Conservation (phyloP, 2,888 invertebrate genomes). For the Leptodirus hochenwartii region DNA sequence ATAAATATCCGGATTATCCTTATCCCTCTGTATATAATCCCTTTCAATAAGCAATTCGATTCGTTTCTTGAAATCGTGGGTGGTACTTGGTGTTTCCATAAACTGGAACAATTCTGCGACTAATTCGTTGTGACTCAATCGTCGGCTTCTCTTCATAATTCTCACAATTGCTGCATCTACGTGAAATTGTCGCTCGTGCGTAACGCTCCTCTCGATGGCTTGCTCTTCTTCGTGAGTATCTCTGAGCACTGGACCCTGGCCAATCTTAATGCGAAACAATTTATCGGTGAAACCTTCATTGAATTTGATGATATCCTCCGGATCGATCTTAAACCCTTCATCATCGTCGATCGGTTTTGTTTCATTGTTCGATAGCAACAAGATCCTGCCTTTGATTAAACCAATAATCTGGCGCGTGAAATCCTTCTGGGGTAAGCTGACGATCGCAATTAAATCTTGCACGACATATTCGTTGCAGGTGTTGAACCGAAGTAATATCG, state of each 20-base stretch:
- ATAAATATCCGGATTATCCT: slow-evolving; percentile 82
- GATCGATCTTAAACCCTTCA: slow-evolving; percentile 73
- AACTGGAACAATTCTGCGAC: slow-evolving; percentile 91
- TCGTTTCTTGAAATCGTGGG: slow-evolving; percentile 90
- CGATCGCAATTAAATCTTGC: slow-evolving; percentile 59
- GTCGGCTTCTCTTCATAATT: slow-evolving; percentile 97
- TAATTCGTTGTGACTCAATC: slow-evolving; percentile 80
- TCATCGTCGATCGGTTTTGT: slow-evolving; percentile 70
- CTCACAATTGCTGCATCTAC: slow-evolving; percentile 97
- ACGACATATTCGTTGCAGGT: slow-evolving; percentile 74
- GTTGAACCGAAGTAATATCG: slow-evolving; percentile 85
- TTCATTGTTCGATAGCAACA: slow-evolving; percentile 77
- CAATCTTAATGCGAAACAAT: slow-evolving; percentile 91
- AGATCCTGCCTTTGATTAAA: slow-evolving; percentile 79
- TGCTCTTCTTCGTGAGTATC: slow-evolving; percentile 74
- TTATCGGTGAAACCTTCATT: slow-evolving; percentile 79
- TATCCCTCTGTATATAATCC: slow-evolving; percentile 95
- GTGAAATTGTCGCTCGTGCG: slow-evolving; percentile 96
- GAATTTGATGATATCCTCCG: no score
- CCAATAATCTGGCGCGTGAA: slow-evolving; percentile 85
- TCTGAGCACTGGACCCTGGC: slow-evolving; percentile 66
- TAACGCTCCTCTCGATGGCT: slow-evolving; percentile 90
- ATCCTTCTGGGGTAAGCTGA: slow-evolving; percentile 85
- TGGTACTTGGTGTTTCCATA: slow-evolving; percentile 95
- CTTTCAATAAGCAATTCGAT: slow-evolving; percentile 96